phyloP scores from a whole-genome alignment of 2,797 vertebrate genomes.

The Microctenopoma lineatum region DNA sequence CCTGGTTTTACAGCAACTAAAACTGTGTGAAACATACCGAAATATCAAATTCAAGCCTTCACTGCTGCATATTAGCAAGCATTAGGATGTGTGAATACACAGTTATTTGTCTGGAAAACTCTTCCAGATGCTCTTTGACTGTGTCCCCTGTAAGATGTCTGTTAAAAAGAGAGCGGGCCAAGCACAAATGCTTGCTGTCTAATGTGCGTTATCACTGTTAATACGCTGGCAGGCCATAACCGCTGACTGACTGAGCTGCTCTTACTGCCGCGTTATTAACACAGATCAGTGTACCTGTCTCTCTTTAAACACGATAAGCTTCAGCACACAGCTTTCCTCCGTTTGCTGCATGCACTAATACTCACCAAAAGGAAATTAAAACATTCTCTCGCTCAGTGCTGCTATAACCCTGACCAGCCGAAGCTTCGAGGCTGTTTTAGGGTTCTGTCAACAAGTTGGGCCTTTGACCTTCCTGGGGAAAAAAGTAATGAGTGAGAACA shows the following conservation, averaged over 20 bases:
- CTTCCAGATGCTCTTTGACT: conserved; percentile 52
- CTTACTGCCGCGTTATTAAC: conserved; percentile 67
- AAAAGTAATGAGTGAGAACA: neutral
- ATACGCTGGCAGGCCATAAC: conserved; percentile 63
- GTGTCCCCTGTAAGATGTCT: conserved; percentile 60
- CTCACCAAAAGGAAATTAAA: conserved; percentile 52
- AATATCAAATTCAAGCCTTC: conserved; percentile 15
- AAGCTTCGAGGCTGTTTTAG: conserved; percentile 19
- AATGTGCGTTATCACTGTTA: conserved; percentile 70
- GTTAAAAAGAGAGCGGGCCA: conserved; percentile 63
- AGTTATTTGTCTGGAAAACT: conserved; percentile 24
- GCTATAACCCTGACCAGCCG: conserved; percentile 4
- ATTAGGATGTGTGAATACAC: conserved; percentile 1
- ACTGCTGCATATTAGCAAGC: conserved; percentile 2
- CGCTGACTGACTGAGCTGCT: conserved; percentile 55
- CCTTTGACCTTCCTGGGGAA: neutral
- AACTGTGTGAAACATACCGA: neutral
- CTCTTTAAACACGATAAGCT: conserved; percentile 71
- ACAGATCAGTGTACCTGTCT: conserved; percentile 74
- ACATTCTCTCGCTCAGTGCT: conserved; percentile 30
- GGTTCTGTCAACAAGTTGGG: neutral
- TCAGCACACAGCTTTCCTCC: conserved; percentile 57
- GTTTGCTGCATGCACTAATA: conserved; percentile 42
- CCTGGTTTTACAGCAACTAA: conserved; percentile 8
- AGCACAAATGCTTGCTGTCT: conserved; percentile 53